phyloP scores from a whole-genome alignment of 2,888 invertebrate genomes.

The Congeria kusceri region DNA sequence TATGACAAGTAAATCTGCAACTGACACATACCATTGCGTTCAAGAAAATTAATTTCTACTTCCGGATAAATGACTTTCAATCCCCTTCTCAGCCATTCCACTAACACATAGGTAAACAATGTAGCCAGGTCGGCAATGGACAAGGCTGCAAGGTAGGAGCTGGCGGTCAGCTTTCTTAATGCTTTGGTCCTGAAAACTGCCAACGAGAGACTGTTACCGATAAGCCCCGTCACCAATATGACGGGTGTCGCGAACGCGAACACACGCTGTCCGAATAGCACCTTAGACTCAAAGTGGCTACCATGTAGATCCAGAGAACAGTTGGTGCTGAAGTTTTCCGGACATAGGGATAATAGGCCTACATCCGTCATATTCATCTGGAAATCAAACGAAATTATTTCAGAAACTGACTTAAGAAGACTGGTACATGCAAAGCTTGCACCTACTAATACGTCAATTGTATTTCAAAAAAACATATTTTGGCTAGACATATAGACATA shows the following conservation, averaged over 20 bases:
- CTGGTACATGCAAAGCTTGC: too few species aligned
- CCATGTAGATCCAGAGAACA: too few species aligned
- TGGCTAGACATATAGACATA: too few species aligned
- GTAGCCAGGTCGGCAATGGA: slow-evolving; percentile 92
- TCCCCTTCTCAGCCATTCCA: slow-evolving; percentile 81
- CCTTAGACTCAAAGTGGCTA: too few species aligned
- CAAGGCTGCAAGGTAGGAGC: slow-evolving; percentile 91
- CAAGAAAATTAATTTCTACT: slow-evolving; percentile 56
- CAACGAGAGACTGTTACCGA: slow-evolving; percentile 88
- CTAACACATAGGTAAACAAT: slow-evolving; percentile 87
- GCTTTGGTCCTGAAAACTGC: slow-evolving; percentile 91
- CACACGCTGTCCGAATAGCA: slow-evolving; percentile 66
- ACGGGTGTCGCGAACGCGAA: slow-evolving; percentile 90
- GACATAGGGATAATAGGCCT: too few species aligned
- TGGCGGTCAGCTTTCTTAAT: slow-evolving; percentile 89
- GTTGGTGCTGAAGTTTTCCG: too few species aligned
- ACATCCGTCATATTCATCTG: too few species aligned
- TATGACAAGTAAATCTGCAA: slow-evolving; percentile 90
- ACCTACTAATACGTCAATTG: too few species aligned
- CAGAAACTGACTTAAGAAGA: too few species aligned
- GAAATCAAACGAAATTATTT: too few species aligned
- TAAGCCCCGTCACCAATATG: slow-evolving; percentile 89
- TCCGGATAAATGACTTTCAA: slow-evolving; percentile 46
- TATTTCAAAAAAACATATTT: too few species aligned
- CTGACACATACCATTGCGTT: slow-evolving; percentile 87